These are phyloP conservation scores for Taurulus bubalis DNA, from an alignment of 2,113 vertebrate genomes.

Conservation along the genomic window DNA sequence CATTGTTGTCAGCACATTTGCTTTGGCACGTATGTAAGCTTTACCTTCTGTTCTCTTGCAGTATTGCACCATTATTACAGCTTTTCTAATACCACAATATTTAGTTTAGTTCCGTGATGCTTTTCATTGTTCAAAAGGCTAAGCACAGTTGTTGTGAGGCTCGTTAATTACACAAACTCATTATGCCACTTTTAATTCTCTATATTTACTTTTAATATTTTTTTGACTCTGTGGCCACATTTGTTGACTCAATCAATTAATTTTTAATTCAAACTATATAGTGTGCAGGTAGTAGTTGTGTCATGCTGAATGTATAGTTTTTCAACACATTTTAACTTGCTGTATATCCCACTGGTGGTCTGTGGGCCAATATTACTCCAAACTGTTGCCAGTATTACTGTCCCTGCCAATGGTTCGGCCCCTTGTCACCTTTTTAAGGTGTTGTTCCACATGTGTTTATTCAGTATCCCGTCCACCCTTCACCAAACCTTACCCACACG, in stretches of 20 bases:
- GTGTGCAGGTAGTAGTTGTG: constrained; percentile 17
- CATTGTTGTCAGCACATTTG: constrained; percentile 17
- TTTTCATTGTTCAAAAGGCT: constrained; percentile 18
- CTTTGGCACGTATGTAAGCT: neutral
- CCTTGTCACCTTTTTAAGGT: neutral
- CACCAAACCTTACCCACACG: neutral
- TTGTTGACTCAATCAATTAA: neutral
- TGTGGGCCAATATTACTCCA: neutral
- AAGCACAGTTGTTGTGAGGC: constrained; percentile 23
- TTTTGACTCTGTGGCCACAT: neutral
- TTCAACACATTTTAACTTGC: constrained; percentile 21
- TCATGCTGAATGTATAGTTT: constrained; percentile 31
- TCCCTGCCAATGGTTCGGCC: neutral
- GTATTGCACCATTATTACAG: constrained; percentile 8
- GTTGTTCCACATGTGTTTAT: neutral
- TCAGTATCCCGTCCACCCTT: neutral
- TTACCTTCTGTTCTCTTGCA: constrained; percentile 21
- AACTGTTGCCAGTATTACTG: constrained; percentile 1
- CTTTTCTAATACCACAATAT: constrained; percentile 8
- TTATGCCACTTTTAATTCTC: constrained; percentile 20
- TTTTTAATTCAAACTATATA: constrained; percentile 9
- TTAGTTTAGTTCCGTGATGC: constrained; percentile 3
- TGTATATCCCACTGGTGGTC: neutral
- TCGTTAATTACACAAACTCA: constrained; percentile 39
- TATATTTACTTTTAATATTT: constrained; percentile 8